Base-by-base conservation (phyloP, 2,888 invertebrate species). In the Loripinus fragilis region DNA sequence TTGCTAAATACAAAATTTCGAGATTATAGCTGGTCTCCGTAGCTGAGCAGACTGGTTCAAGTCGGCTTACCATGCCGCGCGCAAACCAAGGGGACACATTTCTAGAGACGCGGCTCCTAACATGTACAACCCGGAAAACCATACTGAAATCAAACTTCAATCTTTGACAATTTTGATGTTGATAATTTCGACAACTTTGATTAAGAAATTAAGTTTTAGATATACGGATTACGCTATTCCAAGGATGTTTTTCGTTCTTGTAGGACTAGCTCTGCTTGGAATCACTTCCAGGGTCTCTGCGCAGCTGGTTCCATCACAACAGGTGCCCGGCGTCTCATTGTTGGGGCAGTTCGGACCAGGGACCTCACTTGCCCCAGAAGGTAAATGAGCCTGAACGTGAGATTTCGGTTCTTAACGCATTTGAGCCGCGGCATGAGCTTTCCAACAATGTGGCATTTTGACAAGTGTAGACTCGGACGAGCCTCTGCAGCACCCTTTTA, bases 301-400 rank as follows among this genome's bases (percentile, higher is more conserved):
- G 1, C 60, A 60, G 60, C 12, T 60, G 33, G 60, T 60, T 20
- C 60, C 60, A 20, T 15, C 52, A 52, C 52, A 52, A 52, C 33
- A 5, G 33, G 33, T 33, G 5, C 60, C 60, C 20, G 60, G 60
- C 2, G 60, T 60, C 15, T 30, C 60, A 20, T 17, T 60, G 10
- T 55, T 55, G 12, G 55, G 55, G 48, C 48, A 48, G 48, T 52
- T 52, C n/a, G 52, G 52, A 52, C 52, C 52, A 52, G 17, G n/a
- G 17, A 25, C 52, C 20, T 20, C 60, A 60, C 60, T 20, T 5
- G 33, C 20, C 30, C 33, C 20, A 30, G 60, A 60, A 2, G 60
- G 60, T 60, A 60, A 60, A 28, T 8, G 7, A n/a, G n/a, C n/a
- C n/a, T n/a, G n/a, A n/a, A n/a, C n/a, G n/a, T n/a, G n/a, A n/a